Base-by-base conservation (phyloP, 2,888 invertebrate species). In the Drosophila kanekoi region DNA sequence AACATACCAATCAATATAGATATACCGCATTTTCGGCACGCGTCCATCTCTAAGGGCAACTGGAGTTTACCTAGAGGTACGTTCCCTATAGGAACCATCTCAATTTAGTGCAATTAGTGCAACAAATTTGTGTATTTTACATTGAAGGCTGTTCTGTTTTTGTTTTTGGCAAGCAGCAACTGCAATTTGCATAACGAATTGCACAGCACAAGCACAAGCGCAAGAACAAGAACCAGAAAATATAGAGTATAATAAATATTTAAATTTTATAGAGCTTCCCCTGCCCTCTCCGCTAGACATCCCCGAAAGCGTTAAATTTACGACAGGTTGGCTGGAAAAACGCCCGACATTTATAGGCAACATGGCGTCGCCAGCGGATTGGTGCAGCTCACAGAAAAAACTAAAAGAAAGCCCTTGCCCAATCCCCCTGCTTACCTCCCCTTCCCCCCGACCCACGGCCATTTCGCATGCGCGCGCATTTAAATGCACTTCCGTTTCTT, bases 391-490 rank as follows among this genome's bases (percentile, higher is more conserved):
- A 23, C 13, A 35, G 38, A 13, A 64, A 16, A 20, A 40, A 18
- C 32, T 28, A 45, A 35, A 14, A 16, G 47, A 38, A 45, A 44
- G 44, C n/a, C 32, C 18, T 20, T 14, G 13, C 41, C n/a, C n/a
- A 35, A 18, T 14, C 4, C n/a, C 33, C 45, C 40, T 14, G 13
- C 13, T 4, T 13, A 23, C 0, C 43, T n/a, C n/a, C n/a, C n/a
- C n/a, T n/a, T n/a, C 13, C 28, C 10, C 4, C 16, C 23, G 47
- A 8, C 13, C 32, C 53, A 16, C 3, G 59, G 56, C 79, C 86
- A 86, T 81, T 86, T 86, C 89, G 86, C 86, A 89, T 86, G 86
- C 89, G 86, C 89, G 86, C 86, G 86, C 86, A 87, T 89, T 85
- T 85, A 89, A 86, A 89, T 87, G 74, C 77, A 82, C 78, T 89